Evolutionary conservation across 2,113 vertebrate genomes (phyloP).

Genomic region (Tautogolabrus adspersus): DNA sequence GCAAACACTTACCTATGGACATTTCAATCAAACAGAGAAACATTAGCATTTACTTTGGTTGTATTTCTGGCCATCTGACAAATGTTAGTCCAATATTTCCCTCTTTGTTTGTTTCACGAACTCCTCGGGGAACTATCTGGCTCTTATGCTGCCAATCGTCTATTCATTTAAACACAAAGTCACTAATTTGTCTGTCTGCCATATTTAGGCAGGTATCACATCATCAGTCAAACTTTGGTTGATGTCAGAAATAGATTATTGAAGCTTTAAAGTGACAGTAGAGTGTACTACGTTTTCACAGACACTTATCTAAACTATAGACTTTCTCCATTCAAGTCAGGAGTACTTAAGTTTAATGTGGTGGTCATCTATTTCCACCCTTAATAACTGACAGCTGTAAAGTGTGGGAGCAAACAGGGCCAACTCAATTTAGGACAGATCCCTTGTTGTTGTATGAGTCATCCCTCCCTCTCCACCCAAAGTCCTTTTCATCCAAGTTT

Average conservation of each 20-base stretch:
- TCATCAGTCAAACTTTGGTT: neutral
- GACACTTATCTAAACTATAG: neutral
- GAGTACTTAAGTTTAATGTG: slow-evolving; percentile 36
- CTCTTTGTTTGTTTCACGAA: neutral
- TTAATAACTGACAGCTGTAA: slow-evolving; percentile 51
- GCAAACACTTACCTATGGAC: no score
- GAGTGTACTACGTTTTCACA: neutral
- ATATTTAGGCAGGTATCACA: neutral
- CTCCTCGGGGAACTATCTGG: neutral
- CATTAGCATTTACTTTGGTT: no score
- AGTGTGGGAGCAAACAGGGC: slow-evolving; percentile 64
- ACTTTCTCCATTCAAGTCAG: neutral
- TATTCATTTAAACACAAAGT: neutral
- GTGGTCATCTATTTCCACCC: slow-evolving; percentile 31
- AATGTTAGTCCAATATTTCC: neutral
- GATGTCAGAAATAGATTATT: neutral
- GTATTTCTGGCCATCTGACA: no score
- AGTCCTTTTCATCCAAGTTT: slow-evolving; percentile 45
- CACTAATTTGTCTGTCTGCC: neutral
- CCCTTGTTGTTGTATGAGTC: slow-evolving; percentile 63
- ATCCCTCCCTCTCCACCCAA: slow-evolving; percentile 38
- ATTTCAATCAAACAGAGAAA: no score
- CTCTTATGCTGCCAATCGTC: neutral
- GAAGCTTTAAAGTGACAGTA: neutral
- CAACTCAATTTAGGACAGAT: slow-evolving; percentile 74